phyloP scores from a whole-genome alignment of 2,113 vertebrate species.

The Plecotus auritus region DNA sequence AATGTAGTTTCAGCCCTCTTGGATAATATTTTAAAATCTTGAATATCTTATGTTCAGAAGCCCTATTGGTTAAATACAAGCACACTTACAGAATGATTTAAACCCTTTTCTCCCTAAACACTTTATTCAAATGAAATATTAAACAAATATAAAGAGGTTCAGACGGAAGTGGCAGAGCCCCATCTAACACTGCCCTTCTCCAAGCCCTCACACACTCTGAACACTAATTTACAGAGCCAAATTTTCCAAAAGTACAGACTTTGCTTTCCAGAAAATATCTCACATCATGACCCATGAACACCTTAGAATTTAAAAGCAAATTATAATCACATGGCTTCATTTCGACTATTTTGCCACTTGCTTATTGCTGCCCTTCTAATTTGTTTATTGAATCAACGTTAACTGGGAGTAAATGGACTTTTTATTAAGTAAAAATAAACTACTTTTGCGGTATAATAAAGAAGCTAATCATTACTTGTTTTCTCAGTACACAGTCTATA shows the following conservation, averaged over 20 bases:
- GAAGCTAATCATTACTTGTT: slow-evolving; percentile 32
- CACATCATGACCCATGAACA: not conserved
- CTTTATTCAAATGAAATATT: slow-evolving; percentile 10
- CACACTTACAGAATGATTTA: not conserved
- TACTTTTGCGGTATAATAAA: slow-evolving; percentile 13
- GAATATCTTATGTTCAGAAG: not conserved
- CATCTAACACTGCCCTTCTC: not conserved
- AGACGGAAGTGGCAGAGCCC: not conserved
- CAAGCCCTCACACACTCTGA: not conserved
- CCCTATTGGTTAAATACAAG: slow-evolving; percentile 1
- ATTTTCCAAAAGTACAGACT: not conserved
- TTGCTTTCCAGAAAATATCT: not conserved
- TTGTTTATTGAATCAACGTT: slow-evolving; percentile 24
- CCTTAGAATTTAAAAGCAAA: slow-evolving; percentile 26
- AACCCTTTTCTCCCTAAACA: not conserved
- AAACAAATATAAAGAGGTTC: not conserved
- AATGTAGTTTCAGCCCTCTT: not conserved
- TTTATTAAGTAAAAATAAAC: not conserved
- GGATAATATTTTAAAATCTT: not conserved
- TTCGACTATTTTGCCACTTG: not conserved
- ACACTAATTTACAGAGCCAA: not conserved
- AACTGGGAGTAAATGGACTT: not conserved
- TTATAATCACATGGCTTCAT: slow-evolving; percentile 29
- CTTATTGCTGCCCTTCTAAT: slow-evolving; percentile 40
- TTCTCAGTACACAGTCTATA: not conserved